Evolutionary conservation across 2,797 vertebrate genomes (phyloP), one percentile per base, ranked within the genome.

Genomic region (Limnodromus scolopaceus): DNA sequence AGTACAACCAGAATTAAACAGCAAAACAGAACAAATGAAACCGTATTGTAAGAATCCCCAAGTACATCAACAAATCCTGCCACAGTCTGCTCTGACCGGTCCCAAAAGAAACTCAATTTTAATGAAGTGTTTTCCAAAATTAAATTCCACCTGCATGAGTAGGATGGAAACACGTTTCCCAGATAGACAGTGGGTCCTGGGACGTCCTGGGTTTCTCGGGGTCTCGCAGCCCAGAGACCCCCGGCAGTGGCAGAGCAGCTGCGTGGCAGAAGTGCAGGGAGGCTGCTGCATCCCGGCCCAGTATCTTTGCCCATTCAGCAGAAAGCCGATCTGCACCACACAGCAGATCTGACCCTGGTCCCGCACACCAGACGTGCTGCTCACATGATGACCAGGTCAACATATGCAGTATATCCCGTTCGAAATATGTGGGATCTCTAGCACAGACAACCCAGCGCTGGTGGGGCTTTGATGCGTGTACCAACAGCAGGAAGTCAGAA

Each of bases 291-390:
- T 16, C 41, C 36, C 30, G 8, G 1, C 3, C 15, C 38, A 58
- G 24, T n/a, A 20, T 1, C 24, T 32, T 13, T 3, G 23, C 39
- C 34, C 3, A 0, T 10, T 63, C 41, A 34, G 64, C 70, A 24
- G 7, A 11, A 38, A 71, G 39, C 36, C 9, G 34, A 65, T 2
- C 16, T 10, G n/a, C 38, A 51, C 34, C 28, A 3, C 6, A 0
- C 36, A 43, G 60, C 48, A 46, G 49, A 64, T 32, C 18, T 2
- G 2, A 30, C 39, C 13, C 24, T 0, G 0, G 16, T 39, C 39
- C 11, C 36, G 46, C 1, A 0, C 0, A 0, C 54, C 39, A 55
- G 41, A 19, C 1, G 3, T 12, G 24, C 36, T 0, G 0, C 65
- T 43, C 27, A 7, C 28, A 5, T 0, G 0, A 19, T 9, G 19